phyloP scores from a whole-genome alignment of 2,797 vertebrate genomes.

The Eutrigla gurnardus region DNA sequence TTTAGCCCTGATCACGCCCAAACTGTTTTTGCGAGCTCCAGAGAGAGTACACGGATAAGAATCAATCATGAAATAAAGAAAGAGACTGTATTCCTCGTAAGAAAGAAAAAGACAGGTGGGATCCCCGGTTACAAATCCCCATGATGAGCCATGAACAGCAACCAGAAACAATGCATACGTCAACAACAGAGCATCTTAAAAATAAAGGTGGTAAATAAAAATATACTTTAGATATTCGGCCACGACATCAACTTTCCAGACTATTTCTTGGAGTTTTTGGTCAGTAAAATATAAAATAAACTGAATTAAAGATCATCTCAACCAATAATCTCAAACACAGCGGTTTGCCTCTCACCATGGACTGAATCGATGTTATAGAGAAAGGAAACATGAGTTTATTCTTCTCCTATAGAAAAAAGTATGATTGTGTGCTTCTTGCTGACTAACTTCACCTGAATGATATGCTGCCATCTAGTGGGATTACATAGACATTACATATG shows the following conservation, averaged over 20 bases:
- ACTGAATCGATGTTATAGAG: not conserved
- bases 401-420: not conserved
- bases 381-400: not conserved
- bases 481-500: not conserved
- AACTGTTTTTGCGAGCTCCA: too few species aligned
- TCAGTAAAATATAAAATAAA: slow-evolving; percentile 11
- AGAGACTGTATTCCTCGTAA: not conserved
- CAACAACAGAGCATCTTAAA: not conserved
- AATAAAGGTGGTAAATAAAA: not conserved
- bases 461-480: slow-evolving; percentile 61
- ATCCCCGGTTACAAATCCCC: not conserved
- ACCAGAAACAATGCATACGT: not conserved
- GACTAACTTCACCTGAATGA: not conserved
- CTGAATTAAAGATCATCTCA: not conserved
- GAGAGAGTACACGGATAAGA: not conserved
- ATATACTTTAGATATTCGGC: not conserved
- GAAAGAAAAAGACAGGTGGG: not conserved
- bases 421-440: not conserved
- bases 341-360: not conserved
- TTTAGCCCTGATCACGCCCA: too few species aligned
- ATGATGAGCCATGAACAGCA: not conserved
- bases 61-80: not conserved
- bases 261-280: slow-evolving; percentile 17
- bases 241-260: slow-evolving; percentile 1
- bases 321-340: not conserved